Conservation (phyloP, 2,797 vertebrate genomes). For the Enteromius viviparus region DNA sequence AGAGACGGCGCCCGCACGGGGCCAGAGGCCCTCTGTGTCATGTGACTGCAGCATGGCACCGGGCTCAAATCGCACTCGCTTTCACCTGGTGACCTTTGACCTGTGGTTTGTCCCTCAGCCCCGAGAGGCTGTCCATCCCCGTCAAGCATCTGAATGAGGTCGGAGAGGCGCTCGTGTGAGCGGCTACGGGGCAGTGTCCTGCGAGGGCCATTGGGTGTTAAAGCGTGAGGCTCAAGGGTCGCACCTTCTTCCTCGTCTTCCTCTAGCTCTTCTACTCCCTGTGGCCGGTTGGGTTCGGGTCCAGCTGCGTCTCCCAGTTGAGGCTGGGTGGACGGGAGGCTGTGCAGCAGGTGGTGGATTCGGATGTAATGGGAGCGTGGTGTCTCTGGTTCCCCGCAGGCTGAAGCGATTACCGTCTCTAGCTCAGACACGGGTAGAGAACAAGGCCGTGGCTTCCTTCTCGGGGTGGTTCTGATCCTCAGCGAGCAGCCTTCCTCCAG, state of each 20-base stretch:
- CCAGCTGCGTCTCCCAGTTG: constrained; percentile 54
- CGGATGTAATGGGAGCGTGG: constrained; percentile 86
- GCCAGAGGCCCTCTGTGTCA: constrained; percentile 69
- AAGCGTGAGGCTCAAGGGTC: constrained; percentile 66
- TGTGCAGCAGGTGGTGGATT: constrained; percentile 86
- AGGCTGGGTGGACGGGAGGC: constrained; percentile 75
- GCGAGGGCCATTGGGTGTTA: constrained; percentile 61
- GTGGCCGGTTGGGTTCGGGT: constrained; percentile 55
- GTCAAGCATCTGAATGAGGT: constrained; percentile 71
- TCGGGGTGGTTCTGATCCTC: constrained; percentile 71
- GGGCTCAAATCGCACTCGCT: constrained; percentile 82
- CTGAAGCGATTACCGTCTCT: constrained; percentile 85
- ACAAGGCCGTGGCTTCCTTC: constrained; percentile 81
- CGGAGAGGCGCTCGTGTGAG: constrained; percentile 72
- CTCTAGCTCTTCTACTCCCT: constrained; percentile 66
- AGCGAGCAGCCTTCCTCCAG: constrained; percentile 65
- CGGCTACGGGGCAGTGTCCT: constrained; percentile 65
- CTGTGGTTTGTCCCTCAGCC: constrained; percentile 77
- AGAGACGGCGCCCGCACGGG: constrained; percentile 83
- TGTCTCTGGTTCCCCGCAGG: constrained; percentile 84
- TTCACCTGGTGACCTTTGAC: constrained; percentile 74
- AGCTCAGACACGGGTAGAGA: constrained; percentile 87
- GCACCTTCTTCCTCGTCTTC: constrained; percentile 66
- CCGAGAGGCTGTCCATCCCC: constrained; percentile 73
- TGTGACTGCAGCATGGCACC: constrained; percentile 74